Evolutionary conservation across 2,113 vertebrate genomes (phyloP).

Genomic region (Gulo gulo): DNA sequence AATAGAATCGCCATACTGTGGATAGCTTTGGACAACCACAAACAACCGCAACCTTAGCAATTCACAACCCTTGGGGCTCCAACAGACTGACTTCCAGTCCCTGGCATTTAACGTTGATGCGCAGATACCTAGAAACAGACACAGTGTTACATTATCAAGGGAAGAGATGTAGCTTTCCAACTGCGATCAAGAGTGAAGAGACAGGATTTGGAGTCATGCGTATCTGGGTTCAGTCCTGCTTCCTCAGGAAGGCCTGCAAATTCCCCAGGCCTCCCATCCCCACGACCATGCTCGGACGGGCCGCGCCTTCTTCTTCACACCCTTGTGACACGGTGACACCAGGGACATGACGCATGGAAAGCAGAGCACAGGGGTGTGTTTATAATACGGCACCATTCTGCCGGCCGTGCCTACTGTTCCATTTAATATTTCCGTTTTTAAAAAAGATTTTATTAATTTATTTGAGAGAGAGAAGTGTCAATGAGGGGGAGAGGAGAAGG

Average conservation of each 20-base stretch:
- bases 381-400: background rate
- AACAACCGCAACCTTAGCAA: background rate
- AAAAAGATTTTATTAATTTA: background rate
- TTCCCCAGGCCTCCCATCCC: background rate
- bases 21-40: background rate
- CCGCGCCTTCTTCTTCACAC: background rate
- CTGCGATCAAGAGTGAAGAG: background rate
- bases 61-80: background rate
- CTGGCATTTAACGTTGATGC: background rate
- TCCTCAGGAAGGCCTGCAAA: background rate
- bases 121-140: background rate
- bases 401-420: accelerated
- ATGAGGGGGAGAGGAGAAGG: background rate
- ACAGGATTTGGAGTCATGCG: background rate
- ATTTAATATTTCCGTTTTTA: background rate
- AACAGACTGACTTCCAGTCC: background rate
- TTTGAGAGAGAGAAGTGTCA: background rate
- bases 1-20: background rate
- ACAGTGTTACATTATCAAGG: background rate
- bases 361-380: background rate
- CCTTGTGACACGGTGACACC: accelerated
- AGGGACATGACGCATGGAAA: accelerated
- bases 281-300: background rate
- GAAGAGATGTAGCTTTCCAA: background rate
- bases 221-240: background rate